A percentile compares a stretch with the other conserved stretches of the same genome.
Conservation (phyloP, 2,888 invertebrate genomes). For the Sipha maydis region DNA sequence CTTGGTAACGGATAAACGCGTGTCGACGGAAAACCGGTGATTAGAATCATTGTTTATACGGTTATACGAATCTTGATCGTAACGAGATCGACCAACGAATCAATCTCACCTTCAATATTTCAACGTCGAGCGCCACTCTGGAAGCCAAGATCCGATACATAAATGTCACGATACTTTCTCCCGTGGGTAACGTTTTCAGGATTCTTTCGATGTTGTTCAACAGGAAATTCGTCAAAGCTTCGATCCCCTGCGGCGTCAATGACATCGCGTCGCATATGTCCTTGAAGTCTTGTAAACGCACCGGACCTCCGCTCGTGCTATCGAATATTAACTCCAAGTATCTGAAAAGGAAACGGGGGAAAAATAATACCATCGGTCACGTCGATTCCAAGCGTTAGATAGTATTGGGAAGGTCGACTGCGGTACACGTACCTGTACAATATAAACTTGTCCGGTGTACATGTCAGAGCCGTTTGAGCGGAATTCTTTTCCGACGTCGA, state of each 20-base stretch:
- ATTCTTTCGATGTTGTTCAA: conserved; percentile 14
- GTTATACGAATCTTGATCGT: not conserved
- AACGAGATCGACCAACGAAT: not conserved
- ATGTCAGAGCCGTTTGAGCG: conserved; percentile 44
- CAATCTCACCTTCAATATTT: conserved; percentile 41
- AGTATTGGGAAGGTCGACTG: not conserved
- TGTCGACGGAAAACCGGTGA: no score
- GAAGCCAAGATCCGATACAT: conserved; percentile 34
- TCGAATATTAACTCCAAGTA: conserved; percentile 15
- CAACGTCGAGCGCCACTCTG: conserved; percentile 37
- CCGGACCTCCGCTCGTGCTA: not conserved
- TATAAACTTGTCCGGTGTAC: not conserved
- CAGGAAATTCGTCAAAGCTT: conserved; percentile 10
- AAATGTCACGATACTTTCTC: conserved; percentile 25
- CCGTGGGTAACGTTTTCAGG: not conserved
- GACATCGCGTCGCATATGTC: conserved; percentile 43
- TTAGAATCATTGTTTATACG: not conserved
- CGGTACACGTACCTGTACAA: conserved; percentile 24
- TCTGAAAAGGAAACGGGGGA: not conserved
- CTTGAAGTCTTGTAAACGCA: conserved; percentile 44
- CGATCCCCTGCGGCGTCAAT: conserved; percentile 32
- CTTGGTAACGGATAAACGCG: no score
- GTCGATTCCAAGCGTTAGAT: not conserved
- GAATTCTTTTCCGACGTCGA: conserved; percentile 52
- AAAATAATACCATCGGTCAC: not conserved